Percentiles rank a stretch among this genome's conserved stretches.
Evolutionary conservation across 2,888 invertebrate species (phyloP).

Genomic region (Drosophila imparisetae): DNA sequence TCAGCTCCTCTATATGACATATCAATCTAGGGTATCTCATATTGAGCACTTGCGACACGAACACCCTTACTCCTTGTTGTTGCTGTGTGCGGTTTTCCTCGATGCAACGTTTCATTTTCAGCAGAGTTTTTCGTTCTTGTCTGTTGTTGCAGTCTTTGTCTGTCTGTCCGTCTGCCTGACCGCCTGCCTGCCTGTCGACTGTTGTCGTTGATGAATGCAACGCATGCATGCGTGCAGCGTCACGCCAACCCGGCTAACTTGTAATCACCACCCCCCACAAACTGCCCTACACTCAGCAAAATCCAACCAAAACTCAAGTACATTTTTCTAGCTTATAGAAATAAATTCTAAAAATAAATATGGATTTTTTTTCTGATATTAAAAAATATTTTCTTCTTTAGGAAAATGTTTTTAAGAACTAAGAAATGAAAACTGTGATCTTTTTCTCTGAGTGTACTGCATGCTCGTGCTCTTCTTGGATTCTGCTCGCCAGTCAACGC

Average conservation of each 20-base stretch:
- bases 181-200: background rate
- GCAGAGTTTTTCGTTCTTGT: conserved; percentile 49
- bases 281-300: background rate
- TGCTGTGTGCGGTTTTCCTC: conserved; percentile 50
- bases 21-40: conserved; percentile 4
- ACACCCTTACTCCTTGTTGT: background rate
- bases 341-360: background rate
- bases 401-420: background rate
- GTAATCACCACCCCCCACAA: background rate
- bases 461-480: background rate
- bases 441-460: background rate
- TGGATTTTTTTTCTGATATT: no score
- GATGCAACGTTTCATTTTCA: conserved; percentile 72
- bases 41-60: background rate
- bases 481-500: conserved; percentile 48
- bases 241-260: conserved; percentile 26
- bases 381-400: background rate
- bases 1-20: background rate
- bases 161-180: conserved; percentile 11
- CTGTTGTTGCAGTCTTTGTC: conserved; percentile 44
- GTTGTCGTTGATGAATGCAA: conserved; percentile 73
- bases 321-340: background rate
- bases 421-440: background rate
- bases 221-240: conserved; percentile 76
- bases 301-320: background rate